These are phyloP conservation scores for Cygnus atratus DNA, from an alignment of 2,113 vertebrate species.

Conservation along the genomic window DNA sequence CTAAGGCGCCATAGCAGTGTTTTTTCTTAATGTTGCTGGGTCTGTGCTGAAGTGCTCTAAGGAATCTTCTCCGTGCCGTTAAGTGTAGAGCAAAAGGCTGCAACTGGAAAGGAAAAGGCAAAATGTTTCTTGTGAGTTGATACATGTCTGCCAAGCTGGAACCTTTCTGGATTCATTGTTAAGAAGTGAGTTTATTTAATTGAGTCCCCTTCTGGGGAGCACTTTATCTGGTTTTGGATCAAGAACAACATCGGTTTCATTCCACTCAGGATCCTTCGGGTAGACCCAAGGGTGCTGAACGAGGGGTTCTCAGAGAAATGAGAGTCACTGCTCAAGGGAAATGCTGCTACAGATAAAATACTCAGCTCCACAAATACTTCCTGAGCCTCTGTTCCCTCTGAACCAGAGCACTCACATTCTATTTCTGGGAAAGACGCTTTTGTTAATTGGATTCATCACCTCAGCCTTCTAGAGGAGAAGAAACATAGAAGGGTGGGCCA, in stretches of 20 bases:
- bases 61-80: not conserved
- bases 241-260: not conserved
- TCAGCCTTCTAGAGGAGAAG: not conserved
- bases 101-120: not conserved
- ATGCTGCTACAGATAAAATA: not conserved
- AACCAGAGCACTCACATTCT: not conserved
- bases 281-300: not conserved
- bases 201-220: not conserved
- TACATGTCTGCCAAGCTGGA: not conserved
- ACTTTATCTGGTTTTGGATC: not conserved
- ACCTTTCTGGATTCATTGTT: not conserved
- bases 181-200: not conserved
- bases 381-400: not conserved
- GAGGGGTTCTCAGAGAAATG: not conserved
- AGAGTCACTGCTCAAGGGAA: not conserved
- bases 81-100: not conserved
- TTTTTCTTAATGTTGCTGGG: not conserved
- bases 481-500: not conserved
- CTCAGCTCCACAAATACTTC: not conserved
- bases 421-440: slow-evolving; percentile 19
- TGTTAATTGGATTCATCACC: slow-evolving; percentile 29
- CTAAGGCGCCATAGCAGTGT: rapidly evolving
- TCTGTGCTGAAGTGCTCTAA: not conserved
- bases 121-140: not conserved
- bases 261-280: not conserved